Base-by-base conservation (phyloP, 2,113 vertebrate genomes). In the Colinus virginianus region DNA sequence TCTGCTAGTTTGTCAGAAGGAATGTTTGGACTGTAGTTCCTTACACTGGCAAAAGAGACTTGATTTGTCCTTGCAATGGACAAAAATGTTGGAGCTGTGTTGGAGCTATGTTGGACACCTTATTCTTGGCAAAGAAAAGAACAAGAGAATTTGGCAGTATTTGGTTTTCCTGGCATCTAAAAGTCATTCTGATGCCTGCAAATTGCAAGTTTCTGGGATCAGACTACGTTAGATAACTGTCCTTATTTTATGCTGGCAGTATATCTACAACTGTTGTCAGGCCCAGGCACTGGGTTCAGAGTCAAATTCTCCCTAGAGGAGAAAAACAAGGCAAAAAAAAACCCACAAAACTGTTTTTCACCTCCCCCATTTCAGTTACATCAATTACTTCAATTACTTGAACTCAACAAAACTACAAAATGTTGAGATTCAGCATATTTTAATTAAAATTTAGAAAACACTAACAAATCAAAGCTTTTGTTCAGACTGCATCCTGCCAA, bases 401-500 rank as follows among this genome's bases (percentile, higher is more conserved):
- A 62, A 16, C 15, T 38, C 34, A 38, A 8, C 0, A 67, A 67
- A 58, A 2, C 9, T 1, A 20, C 32, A 26, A 40, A 12, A 38
- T 49, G 20, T 87, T 45, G 23, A 43, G 8, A 11, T 6, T 69
- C 34, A 17, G 67, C 55, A 32, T 15, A 42, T 49, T 42, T 77
- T 38, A 59, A 69, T 36, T 49, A 87, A 84, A 61, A 42, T 26
- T 78, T 40, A 55, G 17, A 26, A 36, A 36, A 80, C 55, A 10
- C 2, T 78, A 68, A 46, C 13, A 40, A 67, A 72, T 21, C 0
- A 72, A 78, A 32, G 3, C 0, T 8, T 32, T n/a, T 46, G 0
- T 76, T 59, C 36, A 76, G 48, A 43, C 5, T 56, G 11, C 2
- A 46, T 51, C 8, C 13, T 90, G 8, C 34, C 25, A 78, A 70